These are phyloP conservation scores for Pantherophis alleghaniensis DNA, from an alignment of 2,797 vertebrate genomes.

Conservation along the genomic window DNA sequence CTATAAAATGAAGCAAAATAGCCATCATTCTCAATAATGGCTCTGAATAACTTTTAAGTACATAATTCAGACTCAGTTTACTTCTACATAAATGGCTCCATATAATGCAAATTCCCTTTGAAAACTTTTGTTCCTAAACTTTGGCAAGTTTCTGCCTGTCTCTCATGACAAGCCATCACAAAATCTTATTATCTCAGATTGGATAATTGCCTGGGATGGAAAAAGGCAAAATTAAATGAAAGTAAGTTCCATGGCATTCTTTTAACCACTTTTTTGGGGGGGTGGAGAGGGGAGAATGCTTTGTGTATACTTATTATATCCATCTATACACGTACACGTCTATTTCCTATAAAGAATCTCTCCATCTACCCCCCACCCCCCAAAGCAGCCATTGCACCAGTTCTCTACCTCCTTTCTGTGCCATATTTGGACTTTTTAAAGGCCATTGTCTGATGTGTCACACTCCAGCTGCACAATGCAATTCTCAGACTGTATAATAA, in stretches of 20 bases:
- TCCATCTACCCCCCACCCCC: too few relatives aligned
- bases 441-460: neutral
- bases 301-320: neutral
- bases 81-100: neutral
- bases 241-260: neutral
- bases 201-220: neutral
- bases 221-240: neutral
- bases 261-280: neutral
- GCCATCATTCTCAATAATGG: neutral
- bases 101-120: constrained; percentile 7
- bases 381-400: neutral
- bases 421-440: neutral
- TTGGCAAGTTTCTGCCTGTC: neutral
- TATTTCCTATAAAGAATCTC: neutral
- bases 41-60: constrained; percentile 11
- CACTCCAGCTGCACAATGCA: neutral
- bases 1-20: constrained; percentile 4
- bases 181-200: neutral
- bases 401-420: neutral
- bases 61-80: neutral
- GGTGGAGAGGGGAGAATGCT: neutral
- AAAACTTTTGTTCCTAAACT: neutral
- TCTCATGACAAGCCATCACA: neutral
- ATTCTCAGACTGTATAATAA: neutral
- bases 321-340: neutral